These are phyloP conservation scores for Dendrocincla fuliginosa DNA, from an alignment of 2,797 vertebrate genomes.

Conservation along the genomic window DNA sequence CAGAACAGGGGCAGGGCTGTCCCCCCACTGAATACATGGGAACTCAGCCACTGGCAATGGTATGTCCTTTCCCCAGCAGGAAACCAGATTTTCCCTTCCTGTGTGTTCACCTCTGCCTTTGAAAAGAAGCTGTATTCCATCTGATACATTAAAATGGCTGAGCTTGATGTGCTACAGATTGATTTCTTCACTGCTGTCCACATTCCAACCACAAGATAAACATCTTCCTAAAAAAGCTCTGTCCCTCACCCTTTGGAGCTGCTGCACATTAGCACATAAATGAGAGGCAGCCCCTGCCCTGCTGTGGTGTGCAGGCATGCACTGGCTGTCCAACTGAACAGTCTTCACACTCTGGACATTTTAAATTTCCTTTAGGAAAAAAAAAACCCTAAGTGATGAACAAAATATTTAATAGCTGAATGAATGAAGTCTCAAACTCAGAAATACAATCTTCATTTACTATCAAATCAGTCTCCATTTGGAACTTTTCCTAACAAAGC, in stretches of 20 bases:
- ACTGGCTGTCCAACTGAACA: not conserved
- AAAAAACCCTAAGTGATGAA: not conserved
- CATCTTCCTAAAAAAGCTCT: not conserved
- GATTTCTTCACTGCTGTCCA: not conserved
- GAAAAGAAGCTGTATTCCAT: not conserved
- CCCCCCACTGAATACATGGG: fast-evolving
- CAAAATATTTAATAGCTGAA: not conserved
- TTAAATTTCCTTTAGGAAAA: not conserved
- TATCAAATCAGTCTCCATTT: not conserved
- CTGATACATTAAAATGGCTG: not conserved
- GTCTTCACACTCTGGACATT: not conserved
- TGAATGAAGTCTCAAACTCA: not conserved
- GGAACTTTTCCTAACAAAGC: not conserved
- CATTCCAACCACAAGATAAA: not conserved
- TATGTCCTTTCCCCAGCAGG: not conserved
- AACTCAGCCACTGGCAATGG: not conserved
- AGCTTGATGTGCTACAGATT: not conserved
- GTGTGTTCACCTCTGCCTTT: not conserved
- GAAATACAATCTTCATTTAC: not conserved
- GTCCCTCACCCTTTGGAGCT: not conserved
- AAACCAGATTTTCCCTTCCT: not conserved
- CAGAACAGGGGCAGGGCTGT: not conserved
- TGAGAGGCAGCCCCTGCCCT: not conserved
- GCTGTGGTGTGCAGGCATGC: not conserved
- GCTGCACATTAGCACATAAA: not conserved